Percentiles rank a stretch among this genome's conserved stretches.
phyloP scores from a whole-genome alignment of 2,888 invertebrate genomes.

The Drosophila melanocephala region DNA sequence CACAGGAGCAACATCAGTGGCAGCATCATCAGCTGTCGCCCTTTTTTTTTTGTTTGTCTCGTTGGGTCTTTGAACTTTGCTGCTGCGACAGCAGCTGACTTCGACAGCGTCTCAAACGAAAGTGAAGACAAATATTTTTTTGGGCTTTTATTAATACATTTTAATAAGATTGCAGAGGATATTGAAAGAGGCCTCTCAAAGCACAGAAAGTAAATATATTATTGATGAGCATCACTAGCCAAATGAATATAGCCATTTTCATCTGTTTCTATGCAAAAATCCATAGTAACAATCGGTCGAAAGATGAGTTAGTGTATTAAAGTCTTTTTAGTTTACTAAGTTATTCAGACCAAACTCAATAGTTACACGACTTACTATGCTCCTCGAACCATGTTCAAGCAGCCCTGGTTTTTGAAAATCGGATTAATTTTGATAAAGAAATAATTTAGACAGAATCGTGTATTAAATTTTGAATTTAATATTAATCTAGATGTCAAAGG shows the following conservation, averaged over 20 bases:
- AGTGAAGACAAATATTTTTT: constrained; percentile 24
- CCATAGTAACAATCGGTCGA: background rate
- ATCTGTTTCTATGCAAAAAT: background rate
- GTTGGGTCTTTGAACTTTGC: constrained; percentile 61
- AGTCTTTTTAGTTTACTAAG: background rate
- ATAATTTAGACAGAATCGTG: background rate
- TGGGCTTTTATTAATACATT: background rate
- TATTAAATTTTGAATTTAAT: background rate
- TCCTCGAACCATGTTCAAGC: too few species aligned
- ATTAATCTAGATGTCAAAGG: too few species aligned
- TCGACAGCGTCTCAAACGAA: constrained; percentile 39
- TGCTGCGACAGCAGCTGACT: constrained; percentile 46
- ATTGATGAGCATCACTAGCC: background rate
- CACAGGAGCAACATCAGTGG: constrained; percentile 40
- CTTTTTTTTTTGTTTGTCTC: background rate
- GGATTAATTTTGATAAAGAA: background rate
- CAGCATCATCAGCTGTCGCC: constrained; percentile 60
- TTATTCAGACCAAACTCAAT: background rate
- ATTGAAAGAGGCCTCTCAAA: background rate
- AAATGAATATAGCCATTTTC: background rate
- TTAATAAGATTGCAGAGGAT: background rate
- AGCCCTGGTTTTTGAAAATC: background rate
- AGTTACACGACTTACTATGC: too few species aligned
- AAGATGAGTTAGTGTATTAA: background rate
- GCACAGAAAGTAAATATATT: background rate